A percentile compares a stretch with the other conserved stretches of the same genome.
Evolutionary conservation across 2,888 invertebrate genomes (phyloP).

Genomic region (Rhamphomyia laevipes): DNA sequence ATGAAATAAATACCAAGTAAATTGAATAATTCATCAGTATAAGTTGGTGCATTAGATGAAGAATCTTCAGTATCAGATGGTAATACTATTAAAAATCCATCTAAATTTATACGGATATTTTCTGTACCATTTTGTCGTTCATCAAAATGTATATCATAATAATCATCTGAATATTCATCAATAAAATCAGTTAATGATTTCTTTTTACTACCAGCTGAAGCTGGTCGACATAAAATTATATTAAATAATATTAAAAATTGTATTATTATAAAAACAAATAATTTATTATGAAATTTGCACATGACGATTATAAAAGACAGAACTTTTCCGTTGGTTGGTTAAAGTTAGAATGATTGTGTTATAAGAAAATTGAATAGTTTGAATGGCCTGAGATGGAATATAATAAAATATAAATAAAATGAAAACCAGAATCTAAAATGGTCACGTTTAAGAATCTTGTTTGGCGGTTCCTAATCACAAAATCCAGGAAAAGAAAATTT

Average conservation of each 20-base stretch:
- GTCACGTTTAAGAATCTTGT: too few species aligned
- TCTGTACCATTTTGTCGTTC: conserved; percentile 69
- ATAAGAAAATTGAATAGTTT: too few species aligned
- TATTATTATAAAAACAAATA: conserved; percentile 26
- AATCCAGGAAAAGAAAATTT: too few species aligned
- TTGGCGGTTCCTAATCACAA: too few species aligned
- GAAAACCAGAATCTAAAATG: too few species aligned
- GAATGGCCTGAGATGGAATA: too few species aligned
- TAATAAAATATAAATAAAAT: too few species aligned
- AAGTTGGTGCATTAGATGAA: conserved; percentile 12
- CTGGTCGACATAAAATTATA: neutral
- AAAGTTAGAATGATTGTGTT: too few species aligned
- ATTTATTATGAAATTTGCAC: conserved; percentile 33
- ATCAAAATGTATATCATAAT: conserved; percentile 45
- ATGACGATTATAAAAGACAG: too few species aligned
- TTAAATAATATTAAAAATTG: neutral
- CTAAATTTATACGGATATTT: conserved; percentile 56
- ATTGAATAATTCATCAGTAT: conserved; percentile 17
- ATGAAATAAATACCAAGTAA: conserved; percentile 14
- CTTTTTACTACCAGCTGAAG: neutral
- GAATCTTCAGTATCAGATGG: conserved; percentile 17
- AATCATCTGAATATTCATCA: conserved; percentile 16
- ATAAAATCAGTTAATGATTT: neutral
- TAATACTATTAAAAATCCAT: conserved; percentile 29
- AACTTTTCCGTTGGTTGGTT: too few species aligned